Conservation (phyloP, 2,797 vertebrate species). For the Leptoclinus maculatus region DNA sequence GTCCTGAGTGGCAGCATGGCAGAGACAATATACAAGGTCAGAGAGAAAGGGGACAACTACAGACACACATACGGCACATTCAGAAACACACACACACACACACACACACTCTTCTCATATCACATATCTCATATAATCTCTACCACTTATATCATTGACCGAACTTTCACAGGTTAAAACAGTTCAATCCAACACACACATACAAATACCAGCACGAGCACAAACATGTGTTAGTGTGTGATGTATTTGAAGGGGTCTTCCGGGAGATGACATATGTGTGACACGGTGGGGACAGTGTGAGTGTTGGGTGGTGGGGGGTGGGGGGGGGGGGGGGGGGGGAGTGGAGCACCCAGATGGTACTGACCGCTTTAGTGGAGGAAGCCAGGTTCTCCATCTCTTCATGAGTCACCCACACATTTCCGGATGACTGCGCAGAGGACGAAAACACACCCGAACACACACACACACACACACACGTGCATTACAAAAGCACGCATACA, state of each 20-base stretch:
- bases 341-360: slow-evolving; percentile 85
- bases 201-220: slow-evolving; percentile 36
- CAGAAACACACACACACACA: slow-evolving; percentile 27
- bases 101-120: slow-evolving; percentile 10
- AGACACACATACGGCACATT: slow-evolving; percentile 32
- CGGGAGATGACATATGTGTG: slow-evolving; percentile 76
- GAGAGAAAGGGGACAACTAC: slow-evolving; percentile 35
- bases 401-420: slow-evolving; percentile 98
- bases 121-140: background rate
- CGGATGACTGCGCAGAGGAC: slow-evolving; percentile 90
- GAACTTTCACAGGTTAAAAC: slow-evolving; percentile 30
- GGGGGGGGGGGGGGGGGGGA: slow-evolving; percentile 64
- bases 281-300: slow-evolving; percentile 64
- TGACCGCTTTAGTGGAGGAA: slow-evolving; percentile 94
- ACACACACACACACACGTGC: background rate
- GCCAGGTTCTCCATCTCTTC: slow-evolving; percentile 99
- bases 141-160: slow-evolving; percentile 12
- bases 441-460: slow-evolving; percentile 62
- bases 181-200: slow-evolving; percentile 31
- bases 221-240: slow-evolving; percentile 54
- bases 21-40: slow-evolving; percentile 83
- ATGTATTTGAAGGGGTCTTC: slow-evolving; percentile 44
- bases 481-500: slow-evolving; percentile 6
- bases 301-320: slow-evolving; percentile 71
- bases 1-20: slow-evolving; percentile 87